Base-by-base conservation (phyloP, 2,888 invertebrate species). In the Ganaspis brasiliensis region DNA sequence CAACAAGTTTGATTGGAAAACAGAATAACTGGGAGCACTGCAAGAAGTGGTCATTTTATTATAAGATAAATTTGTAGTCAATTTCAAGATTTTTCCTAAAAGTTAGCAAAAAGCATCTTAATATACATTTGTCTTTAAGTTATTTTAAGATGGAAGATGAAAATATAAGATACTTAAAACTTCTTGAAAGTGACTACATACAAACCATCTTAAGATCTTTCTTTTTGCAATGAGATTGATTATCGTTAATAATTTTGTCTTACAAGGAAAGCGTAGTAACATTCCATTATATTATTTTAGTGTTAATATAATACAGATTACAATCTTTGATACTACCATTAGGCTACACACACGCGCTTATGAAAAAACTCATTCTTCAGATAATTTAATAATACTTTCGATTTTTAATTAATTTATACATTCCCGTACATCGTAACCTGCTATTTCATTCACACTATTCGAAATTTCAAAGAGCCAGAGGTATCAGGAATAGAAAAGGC, bases 1-100 rank as follows among this genome's bases (percentile, higher is more conserved):
- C 81, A 81, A 81, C 81, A 81, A 81, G 77, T 81, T 80, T 77
- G 80, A 81, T 81, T 79, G 45, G 80, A 78, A 81, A 80, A 81
- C 81, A 81, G 78, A 79, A 77, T 76, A 81, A 81, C 77, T 81
- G 77, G 78, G 77, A 75, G n/a, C n/a, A n/a, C n/a, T n/a, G n/a
- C n/a, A n/a, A n/a, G n/a, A n/a, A n/a, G n/a, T n/a, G n/a, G n/a
- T n/a, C n/a, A n/a, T n/a, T n/a, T n/a, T n/a, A n/a, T n/a, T n/a
- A n/a, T n/a, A n/a, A n/a, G n/a, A n/a, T n/a, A n/a, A n/a, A n/a
- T n/a, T n/a, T n/a, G n/a, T n/a, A n/a, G n/a, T n/a, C n/a, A n/a
- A n/a, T n/a, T n/a, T n/a, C n/a, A n/a, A n/a, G n/a, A n/a, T n/a
- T n/a, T n/a, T n/a, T n/a, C n/a, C n/a, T n/a, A n/a, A n/a, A n/a